Evolutionary conservation across 1,140 invertebrate species (phyloP).

Genomic region (Aphelinus atriplicis): DNA sequence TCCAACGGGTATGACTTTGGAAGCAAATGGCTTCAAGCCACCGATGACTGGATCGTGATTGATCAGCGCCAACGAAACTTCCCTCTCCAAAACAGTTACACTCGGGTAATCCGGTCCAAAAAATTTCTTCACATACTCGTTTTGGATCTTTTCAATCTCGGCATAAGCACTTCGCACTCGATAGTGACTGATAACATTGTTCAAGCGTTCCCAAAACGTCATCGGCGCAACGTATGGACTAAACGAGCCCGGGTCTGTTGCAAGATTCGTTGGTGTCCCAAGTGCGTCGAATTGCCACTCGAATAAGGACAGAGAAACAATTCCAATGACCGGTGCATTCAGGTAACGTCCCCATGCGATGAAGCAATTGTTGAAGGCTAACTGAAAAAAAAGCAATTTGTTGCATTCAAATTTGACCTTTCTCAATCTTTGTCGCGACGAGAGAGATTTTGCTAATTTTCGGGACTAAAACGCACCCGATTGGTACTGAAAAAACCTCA

Average conservation of each 20-base stretch:
- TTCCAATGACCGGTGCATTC: conserved; percentile 68
- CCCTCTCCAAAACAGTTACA: conserved; percentile 55
- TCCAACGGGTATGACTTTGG: conserved; percentile 70
- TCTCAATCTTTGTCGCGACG: no score
- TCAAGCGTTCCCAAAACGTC: conserved; percentile 71
- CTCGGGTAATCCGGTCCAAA: background rate
- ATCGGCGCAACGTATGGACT: conserved; percentile 66
- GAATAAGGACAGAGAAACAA: conserved; percentile 64
- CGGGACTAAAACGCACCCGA: no score
- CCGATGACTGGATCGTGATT: conserved; percentile 69
- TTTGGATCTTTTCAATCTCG: background rate
- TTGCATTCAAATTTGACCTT: no score
- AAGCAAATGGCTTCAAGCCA: conserved; percentile 62
- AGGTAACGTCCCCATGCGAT: conserved; percentile 68
- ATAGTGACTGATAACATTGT: conserved; percentile 21
- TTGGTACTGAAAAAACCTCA: no score
- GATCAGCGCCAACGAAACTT: conserved; percentile 64
- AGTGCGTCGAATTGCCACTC: conserved; percentile 69
- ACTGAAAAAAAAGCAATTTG: background rate
- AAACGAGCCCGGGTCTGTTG: conserved; percentile 64
- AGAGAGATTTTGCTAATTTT: no score
- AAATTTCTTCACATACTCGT: background rate
- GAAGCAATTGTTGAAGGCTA: conserved; percentile 53
- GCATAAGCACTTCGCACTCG: conserved; percentile 5
- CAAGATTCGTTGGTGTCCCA: conserved; percentile 69